Percentiles rank a stretch among this genome's conserved stretches.
Evolutionary conservation across 2,113 vertebrate genomes (phyloP).

Genomic region (Fregata magnificens): DNA sequence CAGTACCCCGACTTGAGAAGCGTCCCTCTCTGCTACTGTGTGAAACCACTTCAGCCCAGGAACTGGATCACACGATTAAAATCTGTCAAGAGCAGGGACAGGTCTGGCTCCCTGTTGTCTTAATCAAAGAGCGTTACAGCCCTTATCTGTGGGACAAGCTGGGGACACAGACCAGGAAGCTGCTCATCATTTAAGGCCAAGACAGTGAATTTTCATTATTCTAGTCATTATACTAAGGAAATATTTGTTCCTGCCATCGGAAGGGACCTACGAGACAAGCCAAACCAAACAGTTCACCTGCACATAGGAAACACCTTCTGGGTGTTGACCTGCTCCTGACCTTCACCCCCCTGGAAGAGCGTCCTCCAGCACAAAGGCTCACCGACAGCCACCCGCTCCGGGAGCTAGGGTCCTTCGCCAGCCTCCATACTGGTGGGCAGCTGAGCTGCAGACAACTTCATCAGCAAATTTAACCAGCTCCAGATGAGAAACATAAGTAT

Average conservation of each 20-base stretch:
- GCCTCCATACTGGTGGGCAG: rapidly evolving
- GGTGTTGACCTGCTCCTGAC: not conserved
- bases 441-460: not conserved
- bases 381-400: rapidly evolving
- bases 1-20: not conserved
- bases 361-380: not conserved
- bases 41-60: not conserved
- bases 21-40: not conserved
- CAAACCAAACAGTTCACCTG: not conserved
- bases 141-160: not conserved
- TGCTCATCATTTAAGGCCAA: not conserved
- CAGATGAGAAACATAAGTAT: not conserved
- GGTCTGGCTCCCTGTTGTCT: not conserved
- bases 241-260: not conserved
- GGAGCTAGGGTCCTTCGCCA: not conserved
- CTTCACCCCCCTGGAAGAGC: not conserved
- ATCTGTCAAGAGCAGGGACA: not conserved
- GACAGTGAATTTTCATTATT: not conserved
- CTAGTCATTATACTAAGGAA: not conserved
- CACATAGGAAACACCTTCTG: not conserved
- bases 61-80: not conserved
- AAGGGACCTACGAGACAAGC: not conserved
- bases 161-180: not conserved
- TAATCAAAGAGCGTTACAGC: not conserved
- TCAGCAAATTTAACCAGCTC: not conserved